phyloP scores from a whole-genome alignment of 1,140 invertebrate species.

The Brachionus angularis region DNA sequence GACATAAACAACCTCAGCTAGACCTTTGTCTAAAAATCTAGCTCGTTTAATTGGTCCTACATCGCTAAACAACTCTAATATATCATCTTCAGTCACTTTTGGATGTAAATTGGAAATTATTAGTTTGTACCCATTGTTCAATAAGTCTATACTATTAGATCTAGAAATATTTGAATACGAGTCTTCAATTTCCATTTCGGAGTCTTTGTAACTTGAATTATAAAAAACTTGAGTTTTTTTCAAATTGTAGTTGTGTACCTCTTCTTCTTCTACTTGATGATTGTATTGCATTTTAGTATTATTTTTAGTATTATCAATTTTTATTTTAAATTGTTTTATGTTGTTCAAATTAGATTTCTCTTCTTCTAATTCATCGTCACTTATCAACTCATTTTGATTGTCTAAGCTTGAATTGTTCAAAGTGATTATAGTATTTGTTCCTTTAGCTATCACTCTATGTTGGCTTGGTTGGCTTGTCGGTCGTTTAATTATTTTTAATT shows the following conservation, averaged over 20 bases:
- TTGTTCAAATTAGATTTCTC: background rate
- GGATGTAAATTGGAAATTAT: slow-evolving; percentile 76
- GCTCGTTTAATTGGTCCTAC: slow-evolving; percentile 78
- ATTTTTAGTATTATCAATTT: too few relatives aligned
- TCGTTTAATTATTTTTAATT: background rate
- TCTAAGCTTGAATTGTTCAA: background rate
- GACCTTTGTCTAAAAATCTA: slow-evolving; percentile 74
- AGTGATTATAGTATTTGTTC: slow-evolving; percentile 21
- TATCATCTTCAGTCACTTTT: slow-evolving; percentile 79
- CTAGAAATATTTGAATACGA: background rate
- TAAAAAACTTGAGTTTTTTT: too few relatives aligned
- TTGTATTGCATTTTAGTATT: too few relatives aligned
- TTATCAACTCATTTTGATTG: background rate
- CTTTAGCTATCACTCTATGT: slow-evolving; percentile 11
- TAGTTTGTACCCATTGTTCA: slow-evolving; percentile 53
- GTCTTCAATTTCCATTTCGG: background rate
- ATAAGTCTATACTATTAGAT: background rate
- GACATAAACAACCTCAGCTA: slow-evolving; percentile 82
- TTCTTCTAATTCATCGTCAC: background rate
- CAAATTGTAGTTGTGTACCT: too few relatives aligned
- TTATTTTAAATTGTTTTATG: too few relatives aligned
- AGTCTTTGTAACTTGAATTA: background rate
- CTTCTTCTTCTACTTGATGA: background rate
- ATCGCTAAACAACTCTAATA: slow-evolving; percentile 85
- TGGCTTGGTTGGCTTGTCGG: background rate